Conservation (phyloP, 2,888 invertebrate genomes). For the Subacronicta megacephala region DNA sequence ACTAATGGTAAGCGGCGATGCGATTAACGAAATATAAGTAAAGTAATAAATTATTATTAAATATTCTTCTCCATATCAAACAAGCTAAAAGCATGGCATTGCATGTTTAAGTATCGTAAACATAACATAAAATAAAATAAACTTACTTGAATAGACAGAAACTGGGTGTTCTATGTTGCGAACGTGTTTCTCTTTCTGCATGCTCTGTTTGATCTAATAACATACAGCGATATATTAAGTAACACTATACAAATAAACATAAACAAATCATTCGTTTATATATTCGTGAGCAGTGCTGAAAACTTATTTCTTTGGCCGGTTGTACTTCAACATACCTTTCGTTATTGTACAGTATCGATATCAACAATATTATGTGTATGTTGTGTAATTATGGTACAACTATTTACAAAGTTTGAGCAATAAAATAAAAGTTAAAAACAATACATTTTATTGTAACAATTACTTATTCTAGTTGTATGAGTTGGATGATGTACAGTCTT, state of each 20-base stretch:
- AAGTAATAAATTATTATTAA: too few species aligned
- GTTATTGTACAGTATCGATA: too few species aligned
- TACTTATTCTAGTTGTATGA: background rate
- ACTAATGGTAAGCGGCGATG: too few species aligned
- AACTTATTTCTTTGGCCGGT: too few species aligned
- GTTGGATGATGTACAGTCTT: background rate
- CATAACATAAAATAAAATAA: background rate
- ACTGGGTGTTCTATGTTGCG: slow-evolving; percentile 74
- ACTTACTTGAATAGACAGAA: slow-evolving; percentile 81
- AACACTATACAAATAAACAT: slow-evolving; percentile 11
- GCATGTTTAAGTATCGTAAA: slow-evolving; percentile 6
- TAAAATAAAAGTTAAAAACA: slow-evolving; percentile 16
- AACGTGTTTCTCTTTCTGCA: slow-evolving; percentile 79
- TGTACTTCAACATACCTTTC: too few species aligned
- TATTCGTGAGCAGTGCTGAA: too few species aligned
- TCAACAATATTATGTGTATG: background rate
- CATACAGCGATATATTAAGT: slow-evolving; percentile 35
- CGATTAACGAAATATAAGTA: too few species aligned
- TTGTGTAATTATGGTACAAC: background rate
- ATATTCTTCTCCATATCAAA: too few species aligned
- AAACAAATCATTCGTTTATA: background rate
- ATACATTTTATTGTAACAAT: slow-evolving; percentile 19
- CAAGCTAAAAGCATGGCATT: too few species aligned
- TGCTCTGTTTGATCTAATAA: slow-evolving; percentile 79
- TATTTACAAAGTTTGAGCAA: slow-evolving; percentile 18